These are phyloP conservation scores for Petrocephalus microphthalmus DNA, from an alignment of 2,113 vertebrate species.

Conservation along the genomic window DNA sequence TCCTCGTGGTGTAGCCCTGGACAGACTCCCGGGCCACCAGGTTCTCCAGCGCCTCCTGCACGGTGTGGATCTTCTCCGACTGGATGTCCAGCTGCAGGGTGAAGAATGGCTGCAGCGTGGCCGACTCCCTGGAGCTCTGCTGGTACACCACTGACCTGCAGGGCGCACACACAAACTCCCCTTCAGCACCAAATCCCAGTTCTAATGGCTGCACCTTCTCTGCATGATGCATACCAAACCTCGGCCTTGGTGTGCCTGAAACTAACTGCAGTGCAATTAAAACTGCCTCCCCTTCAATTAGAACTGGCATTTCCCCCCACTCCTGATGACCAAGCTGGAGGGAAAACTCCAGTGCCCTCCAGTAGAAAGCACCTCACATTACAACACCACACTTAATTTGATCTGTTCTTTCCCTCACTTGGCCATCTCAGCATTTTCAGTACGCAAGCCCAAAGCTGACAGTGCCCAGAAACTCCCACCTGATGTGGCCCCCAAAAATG, in stretches of 20 bases:
- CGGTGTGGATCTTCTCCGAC: conserved; percentile 91
- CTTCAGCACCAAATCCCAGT: neutral
- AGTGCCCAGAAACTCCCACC: conserved; percentile 54
- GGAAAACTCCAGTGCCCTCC: neutral
- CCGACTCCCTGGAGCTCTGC: conserved; percentile 94
- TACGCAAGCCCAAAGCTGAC: neutral
- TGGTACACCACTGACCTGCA: conserved; percentile 94
- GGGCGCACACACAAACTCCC: neutral
- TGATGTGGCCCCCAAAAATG: conserved; percentile 95
- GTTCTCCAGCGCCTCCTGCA: conserved; percentile 90
- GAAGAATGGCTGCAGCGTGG: conserved; percentile 95
- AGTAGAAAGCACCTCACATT: neutral
- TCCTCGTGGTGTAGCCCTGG: conserved; percentile 96
- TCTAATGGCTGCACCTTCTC: neutral
- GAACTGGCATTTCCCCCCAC: neutral
- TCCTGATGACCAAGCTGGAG: neutral
- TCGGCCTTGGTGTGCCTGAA: neutral
- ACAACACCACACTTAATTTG: neutral
- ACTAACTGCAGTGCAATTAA: neutral
- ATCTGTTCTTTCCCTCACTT: neutral
- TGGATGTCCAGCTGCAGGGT: conserved; percentile 94
- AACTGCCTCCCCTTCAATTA: neutral
- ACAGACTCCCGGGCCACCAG: conserved; percentile 91
- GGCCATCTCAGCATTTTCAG: neutral
- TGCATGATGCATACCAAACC: neutral